Evolutionary conservation across 2,888 invertebrate genomes (phyloP).

Genomic region (Hoplodrina ambigua): DNA sequence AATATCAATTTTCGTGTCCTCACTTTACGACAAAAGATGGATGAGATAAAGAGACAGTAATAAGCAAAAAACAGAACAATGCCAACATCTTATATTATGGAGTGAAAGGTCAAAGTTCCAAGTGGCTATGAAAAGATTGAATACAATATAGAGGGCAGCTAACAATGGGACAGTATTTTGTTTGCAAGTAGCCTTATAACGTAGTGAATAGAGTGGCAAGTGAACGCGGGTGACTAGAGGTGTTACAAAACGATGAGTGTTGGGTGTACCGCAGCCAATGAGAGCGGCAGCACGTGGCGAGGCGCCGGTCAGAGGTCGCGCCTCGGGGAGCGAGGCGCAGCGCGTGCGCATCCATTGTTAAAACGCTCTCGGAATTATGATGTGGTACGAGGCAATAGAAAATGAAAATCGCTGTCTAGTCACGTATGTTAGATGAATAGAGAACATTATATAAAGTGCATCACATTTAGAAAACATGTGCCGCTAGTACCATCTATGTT

Average conservation of each 20-base stretch:
- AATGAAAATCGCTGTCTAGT: conserved; percentile 53
- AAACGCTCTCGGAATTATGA: conserved; percentile 64
- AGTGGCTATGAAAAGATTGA: conserved; percentile 56
- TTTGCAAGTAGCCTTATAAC: conserved; percentile 56
- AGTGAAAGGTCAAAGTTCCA: conserved; percentile 58
- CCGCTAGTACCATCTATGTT: conserved; percentile 20
- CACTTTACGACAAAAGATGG: conserved; percentile 15
- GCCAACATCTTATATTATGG: conserved; percentile 41
- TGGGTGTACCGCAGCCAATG: conserved; percentile 80
- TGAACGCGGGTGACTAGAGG: conserved; percentile 56
- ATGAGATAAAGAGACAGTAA: conserved; percentile 28
- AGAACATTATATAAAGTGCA: conserved; percentile 52
- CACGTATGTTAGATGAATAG: conserved; percentile 54
- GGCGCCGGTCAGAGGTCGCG: conserved; percentile 83
- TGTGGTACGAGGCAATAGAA: conserved; percentile 50
- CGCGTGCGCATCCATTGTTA: conserved; percentile 69
- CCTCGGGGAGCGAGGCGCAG: conserved; percentile 71
- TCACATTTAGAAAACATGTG: conserved; percentile 55
- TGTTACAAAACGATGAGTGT: conserved; percentile 72
- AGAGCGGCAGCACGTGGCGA: conserved; percentile 83
- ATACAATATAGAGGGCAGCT: conserved; percentile 43
- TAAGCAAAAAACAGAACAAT: conserved; percentile 47
- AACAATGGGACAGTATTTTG: conserved; percentile 64
- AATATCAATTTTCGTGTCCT: conserved; percentile 19
- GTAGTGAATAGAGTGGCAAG: conserved; percentile 54